Evolutionary conservation across 1,140 invertebrate genomes (phyloP).

Genomic region (Diachasmimorpha longicaudata): DNA sequence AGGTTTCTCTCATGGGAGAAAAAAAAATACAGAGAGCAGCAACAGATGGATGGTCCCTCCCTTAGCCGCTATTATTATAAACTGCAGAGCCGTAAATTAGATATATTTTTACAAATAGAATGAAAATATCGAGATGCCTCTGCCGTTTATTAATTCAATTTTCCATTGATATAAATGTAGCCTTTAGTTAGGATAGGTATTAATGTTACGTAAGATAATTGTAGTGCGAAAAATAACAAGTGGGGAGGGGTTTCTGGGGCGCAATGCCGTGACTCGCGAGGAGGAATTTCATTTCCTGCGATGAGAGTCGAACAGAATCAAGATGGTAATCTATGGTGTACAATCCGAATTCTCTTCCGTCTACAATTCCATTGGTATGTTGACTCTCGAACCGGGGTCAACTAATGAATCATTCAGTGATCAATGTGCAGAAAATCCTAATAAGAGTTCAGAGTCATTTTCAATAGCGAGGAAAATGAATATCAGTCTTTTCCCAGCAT

Average conservation of each 20-base stretch:
- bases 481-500: not conserved
- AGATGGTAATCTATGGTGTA: not conserved
- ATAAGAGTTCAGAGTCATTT: not conserved
- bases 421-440: no score
- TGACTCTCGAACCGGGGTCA: not conserved
- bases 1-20: not conserved
- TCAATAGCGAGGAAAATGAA: not conserved
- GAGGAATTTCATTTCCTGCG: not conserved
- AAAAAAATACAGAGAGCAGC: not conserved
- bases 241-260: not conserved
- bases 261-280: not conserved
- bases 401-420: no score
- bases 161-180: not conserved
- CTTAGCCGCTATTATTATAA: not conserved
- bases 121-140: not conserved
- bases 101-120: not conserved
- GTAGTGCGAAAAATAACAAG: not conserved
- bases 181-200: not conserved
- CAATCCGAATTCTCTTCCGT: not conserved
- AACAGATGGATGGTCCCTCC: not conserved
- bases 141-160: not conserved
- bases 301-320: not conserved
- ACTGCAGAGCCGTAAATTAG: not conserved
- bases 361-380: no score
- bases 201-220: not conserved